Evolutionary conservation across 2,888 invertebrate species (phyloP).

Genomic region (Tanypteryx hageni): DNA sequence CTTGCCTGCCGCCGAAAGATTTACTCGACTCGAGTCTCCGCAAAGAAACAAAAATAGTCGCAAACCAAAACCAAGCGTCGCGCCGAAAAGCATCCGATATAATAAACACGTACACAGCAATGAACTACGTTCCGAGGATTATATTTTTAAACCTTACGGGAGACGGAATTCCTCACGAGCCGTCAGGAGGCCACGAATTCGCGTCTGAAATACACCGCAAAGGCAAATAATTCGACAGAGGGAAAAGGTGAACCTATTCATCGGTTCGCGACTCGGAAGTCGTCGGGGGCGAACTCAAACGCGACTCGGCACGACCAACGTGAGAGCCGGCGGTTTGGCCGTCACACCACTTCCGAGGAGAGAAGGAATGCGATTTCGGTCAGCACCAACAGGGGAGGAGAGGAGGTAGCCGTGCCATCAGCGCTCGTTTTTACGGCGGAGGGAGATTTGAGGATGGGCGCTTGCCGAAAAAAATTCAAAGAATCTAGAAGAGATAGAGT

Average conservation of each 20-base stretch:
- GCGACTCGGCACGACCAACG: conserved; percentile 17
- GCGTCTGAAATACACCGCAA: neutral
- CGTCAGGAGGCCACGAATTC: neutral
- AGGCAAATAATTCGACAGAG: neutral
- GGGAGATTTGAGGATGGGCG: neutral
- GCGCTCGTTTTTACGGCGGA: conserved; percentile 1
- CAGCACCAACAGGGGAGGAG: neutral
- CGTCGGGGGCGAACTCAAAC: neutral
- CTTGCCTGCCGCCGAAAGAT: no score
- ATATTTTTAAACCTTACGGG: no score
- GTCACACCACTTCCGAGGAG: neutral
- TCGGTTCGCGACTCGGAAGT: neutral
- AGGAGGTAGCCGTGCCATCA: conserved; percentile 23
- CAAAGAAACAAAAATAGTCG: no score
- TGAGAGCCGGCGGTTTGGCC: neutral
- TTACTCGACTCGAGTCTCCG: no score
- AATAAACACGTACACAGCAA: no score
- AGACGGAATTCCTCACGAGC: no score
- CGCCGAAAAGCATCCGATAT: no score
- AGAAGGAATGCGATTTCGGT: neutral
- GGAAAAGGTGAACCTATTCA: neutral
- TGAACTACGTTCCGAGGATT: no score
- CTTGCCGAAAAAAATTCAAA: no score
- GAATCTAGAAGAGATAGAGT: neutral
- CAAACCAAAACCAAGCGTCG: no score